Base-by-base conservation (phyloP, 1,140 invertebrate species). In the Trichonephila clavata region DNA sequence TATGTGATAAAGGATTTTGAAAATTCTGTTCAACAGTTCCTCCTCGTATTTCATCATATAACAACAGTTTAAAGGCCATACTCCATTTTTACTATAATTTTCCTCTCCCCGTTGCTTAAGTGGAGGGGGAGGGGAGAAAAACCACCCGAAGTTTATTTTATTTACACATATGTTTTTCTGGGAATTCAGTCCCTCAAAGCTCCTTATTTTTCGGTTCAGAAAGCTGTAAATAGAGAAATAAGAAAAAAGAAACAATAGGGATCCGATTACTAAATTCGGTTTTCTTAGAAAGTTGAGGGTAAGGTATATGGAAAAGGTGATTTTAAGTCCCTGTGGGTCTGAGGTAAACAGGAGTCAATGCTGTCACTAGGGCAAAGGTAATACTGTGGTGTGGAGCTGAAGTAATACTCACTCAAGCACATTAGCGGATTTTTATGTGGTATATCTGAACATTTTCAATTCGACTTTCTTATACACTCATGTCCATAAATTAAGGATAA, bases 171-270 rank as follows among this genome's bases (percentile, higher is more conserved):
- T 27, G 86, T 88, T 88, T 88, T 63, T 24, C 43, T 21, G 60
- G 32, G 63, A 68, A 68, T 68, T 68, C 32, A 16, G 32, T 57
- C 50, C 86, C 61, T 50, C 61, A 88, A 88, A 88, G 86, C 86
- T 88, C 61, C 61, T 88, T 88, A 88, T 88, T 88, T 88, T 88
- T 88, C 32, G 86, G 86, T 88, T 88, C 86, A 88, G 86, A 61
- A 88, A 88, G 39, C 86, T 61, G 86, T 88, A 88, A 88, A 88
- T 88, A 88, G 68, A 68, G 59, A 60, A 88, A 88, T n/a, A n/a
- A n/a, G n/a, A 61, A 65, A 57, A n/a, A 13, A 68, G 63, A 65
- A 88, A 21, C 60, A n/a, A 32, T 21, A 50, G 63, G 86, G 86
- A 88, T 88, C 86, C 86, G 86, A 88, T 88, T 88, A 88, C 86